Evolutionary conservation across 2,113 vertebrate species (phyloP), one percentile per base, ranked within the genome.

Genomic region (Mustela nigripes): DNA sequence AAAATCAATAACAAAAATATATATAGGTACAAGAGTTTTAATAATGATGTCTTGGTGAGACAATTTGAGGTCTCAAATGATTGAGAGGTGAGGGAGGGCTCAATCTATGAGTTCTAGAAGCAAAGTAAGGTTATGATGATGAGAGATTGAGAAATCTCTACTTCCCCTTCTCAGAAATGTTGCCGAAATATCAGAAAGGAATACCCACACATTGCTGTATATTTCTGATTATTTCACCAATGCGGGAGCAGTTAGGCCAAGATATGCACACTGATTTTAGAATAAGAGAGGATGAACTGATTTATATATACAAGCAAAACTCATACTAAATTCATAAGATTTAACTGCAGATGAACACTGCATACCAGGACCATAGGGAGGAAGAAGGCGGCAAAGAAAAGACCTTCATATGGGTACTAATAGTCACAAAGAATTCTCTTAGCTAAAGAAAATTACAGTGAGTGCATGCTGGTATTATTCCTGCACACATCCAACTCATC

Each of bases 241-340:
- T 2, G 39, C 26, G 31, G 48, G 74, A 78, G 31, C 31, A 78
- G 31, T n/a, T 82, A 83, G 15, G 26, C 7, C 69, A 45, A 94
- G 85, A 79, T 24, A n/a, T 21, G 21, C 26, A 62, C 7, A 79
- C 18, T 69, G 14, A 39, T 45, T 65, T 67, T 97, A 56, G 21
- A 92, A 31, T 76, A 19, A 26, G 42, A 80, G 14, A 85, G 10
- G 85, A 48, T 31, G 26, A 78, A 67, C 62, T 19, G 19, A 14
- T 74, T 65, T 69, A 82, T 48, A 69, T 76, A 95, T 89, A 58
- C 28, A 89, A 81, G n/a, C 11, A 94, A 26, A 92, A 85, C 11
- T 81, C n/a, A 81, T 2, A 71, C 3, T 73, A 91, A 79, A 58
- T 83, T 62, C n/a, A 69, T 28, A 71, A 73, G 16, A 50, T 76